Conservation (phyloP, 2,888 invertebrate genomes). For the Pachycephus smyrnensis region DNA sequence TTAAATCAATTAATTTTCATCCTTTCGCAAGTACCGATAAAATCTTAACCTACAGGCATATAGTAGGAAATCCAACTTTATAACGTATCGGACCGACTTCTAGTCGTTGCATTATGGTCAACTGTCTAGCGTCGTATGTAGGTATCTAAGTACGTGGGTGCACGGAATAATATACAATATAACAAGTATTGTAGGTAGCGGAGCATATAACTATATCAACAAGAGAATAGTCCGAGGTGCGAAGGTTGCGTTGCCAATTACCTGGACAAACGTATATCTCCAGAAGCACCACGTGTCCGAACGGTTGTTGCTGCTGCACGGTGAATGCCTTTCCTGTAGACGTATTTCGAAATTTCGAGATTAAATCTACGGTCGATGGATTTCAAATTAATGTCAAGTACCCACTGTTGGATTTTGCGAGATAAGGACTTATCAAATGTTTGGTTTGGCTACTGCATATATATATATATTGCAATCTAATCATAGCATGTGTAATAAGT, state of each 20-base stretch:
- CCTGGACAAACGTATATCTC: constrained; percentile 10
- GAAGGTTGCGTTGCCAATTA: constrained; percentile 34
- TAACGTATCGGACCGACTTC: not conserved
- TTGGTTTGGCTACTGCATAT: not conserved
- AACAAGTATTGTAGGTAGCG: not conserved
- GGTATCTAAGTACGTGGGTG: not conserved
- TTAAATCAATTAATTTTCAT: constrained; percentile 52
- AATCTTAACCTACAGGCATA: constrained; percentile 34
- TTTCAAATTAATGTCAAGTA: constrained; percentile 8
- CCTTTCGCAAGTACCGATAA: constrained; percentile 46
- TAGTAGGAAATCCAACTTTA: not conserved
- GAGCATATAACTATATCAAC: not conserved
- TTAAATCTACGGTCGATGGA: constrained; percentile 10
- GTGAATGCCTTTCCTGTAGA: not conserved
- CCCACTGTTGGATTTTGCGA: not conserved
- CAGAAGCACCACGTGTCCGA: not conserved
- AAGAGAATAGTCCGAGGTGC: constrained; percentile 19
- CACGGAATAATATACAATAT: not conserved
- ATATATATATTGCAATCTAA: not conserved
- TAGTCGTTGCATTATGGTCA: not conserved
- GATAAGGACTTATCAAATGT: not conserved
- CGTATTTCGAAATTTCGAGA: constrained; percentile 2
- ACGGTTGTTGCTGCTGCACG: not conserved
- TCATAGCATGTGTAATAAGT: not conserved
- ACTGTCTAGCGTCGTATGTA: not conserved